Percentiles rank a stretch among this genome's conserved stretches.
These are phyloP conservation scores for Mechanitis mazaeus DNA, from an alignment of 2,888 invertebrate species.

Conservation along the genomic window DNA sequence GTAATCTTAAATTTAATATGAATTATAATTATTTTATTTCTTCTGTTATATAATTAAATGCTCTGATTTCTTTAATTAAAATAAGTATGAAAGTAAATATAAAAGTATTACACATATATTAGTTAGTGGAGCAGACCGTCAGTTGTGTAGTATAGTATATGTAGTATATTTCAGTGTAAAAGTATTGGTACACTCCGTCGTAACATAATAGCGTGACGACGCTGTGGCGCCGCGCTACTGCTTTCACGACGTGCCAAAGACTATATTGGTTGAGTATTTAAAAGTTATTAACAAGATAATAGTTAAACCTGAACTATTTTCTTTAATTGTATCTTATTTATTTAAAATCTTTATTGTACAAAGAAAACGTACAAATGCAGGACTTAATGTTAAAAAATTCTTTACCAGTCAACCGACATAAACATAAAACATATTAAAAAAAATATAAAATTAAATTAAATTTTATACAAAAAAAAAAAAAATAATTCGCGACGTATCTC, in stretches of 20 bases:
- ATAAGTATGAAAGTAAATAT: too few relatives aligned
- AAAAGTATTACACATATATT: too few relatives aligned
- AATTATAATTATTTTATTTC: neutral
- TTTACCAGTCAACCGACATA: neutral
- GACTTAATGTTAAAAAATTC: too few relatives aligned
- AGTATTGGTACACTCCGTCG: slow-evolving; percentile 4
- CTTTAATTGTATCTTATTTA: neutral
- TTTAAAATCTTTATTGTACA: too few relatives aligned
- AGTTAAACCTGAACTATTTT: neutral
- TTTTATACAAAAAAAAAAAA: too few relatives aligned
- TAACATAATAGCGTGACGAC: slow-evolving; percentile 35
- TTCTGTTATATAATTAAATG: neutral
- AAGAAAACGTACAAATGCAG: neutral
- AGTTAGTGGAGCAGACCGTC: too few relatives aligned
- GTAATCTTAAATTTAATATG: slow-evolving; percentile 7
- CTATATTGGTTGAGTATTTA: slow-evolving; percentile 11
- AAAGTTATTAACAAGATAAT: slow-evolving; percentile 5
- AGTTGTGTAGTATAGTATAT: too few relatives aligned
- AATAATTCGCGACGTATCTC: too few relatives aligned
- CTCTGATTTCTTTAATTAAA: neutral
- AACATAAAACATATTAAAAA: too few relatives aligned
- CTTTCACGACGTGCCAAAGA: slow-evolving; percentile 35
- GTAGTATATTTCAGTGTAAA: too few relatives aligned
- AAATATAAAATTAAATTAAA: too few relatives aligned
- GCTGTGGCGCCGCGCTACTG: slow-evolving; percentile 38